A percentile compares a stretch with the other conserved stretches of the same genome.
Conservation (phyloP, 2,113 vertebrate species). For the Zingel zingel region DNA sequence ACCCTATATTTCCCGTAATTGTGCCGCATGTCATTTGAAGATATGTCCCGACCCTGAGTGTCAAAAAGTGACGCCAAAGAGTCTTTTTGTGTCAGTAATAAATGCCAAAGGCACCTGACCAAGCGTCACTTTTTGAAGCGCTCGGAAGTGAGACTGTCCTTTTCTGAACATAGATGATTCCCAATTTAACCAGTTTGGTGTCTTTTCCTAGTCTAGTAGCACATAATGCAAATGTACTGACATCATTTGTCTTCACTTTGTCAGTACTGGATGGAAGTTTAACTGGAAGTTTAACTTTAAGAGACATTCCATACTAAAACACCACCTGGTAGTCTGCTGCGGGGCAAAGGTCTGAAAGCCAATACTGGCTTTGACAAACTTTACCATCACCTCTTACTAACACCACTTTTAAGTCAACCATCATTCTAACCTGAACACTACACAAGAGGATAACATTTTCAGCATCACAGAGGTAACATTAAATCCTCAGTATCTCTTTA, state of each 20-base stretch:
- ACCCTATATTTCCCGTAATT: too few relatives aligned
- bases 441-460: not conserved
- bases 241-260: not conserved
- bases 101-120: too few relatives aligned
- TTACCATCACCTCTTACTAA: not conserved
- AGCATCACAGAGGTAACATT: constrained; percentile 1
- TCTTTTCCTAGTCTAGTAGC: not conserved
- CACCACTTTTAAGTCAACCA: not conserved
- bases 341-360: constrained; percentile 1
- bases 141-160: too few relatives aligned
- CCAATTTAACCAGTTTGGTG: not conserved
- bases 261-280: not conserved
- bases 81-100: too few relatives aligned
- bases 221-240: not conserved
- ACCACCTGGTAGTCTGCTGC: constrained; percentile 13
- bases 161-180: not conserved
- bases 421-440: constrained; percentile 5
- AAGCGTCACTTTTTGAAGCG: too few relatives aligned
- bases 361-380: not conserved
- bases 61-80: too few relatives aligned
- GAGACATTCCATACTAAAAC: not conserved
- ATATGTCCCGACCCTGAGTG: too few relatives aligned
- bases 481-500: constrained; percentile 14
- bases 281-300: too few relatives aligned
- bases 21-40: too few relatives aligned